Percentiles rank a stretch among this genome's conserved stretches.
Evolutionary conservation across 2,113 vertebrate genomes (phyloP).

Genomic region (Channa maculata): DNA sequence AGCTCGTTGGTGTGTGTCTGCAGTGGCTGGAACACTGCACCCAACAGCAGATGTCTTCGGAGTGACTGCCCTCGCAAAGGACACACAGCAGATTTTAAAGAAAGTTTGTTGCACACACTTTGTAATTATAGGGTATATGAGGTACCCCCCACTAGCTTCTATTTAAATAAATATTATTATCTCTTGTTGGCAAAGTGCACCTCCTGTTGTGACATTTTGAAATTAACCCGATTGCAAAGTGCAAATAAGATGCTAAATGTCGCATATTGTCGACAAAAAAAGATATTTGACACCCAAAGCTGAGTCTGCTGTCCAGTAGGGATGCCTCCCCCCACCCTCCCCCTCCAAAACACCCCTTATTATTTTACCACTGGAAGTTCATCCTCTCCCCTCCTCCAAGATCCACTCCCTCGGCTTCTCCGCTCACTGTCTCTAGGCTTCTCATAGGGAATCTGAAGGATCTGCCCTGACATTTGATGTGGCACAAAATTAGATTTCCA

Average conservation of each 20-base stretch:
- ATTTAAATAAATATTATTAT: not conserved
- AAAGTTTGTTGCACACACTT: constrained; percentile 14
- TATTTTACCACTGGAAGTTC: constrained; percentile 40
- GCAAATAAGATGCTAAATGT: not conserved
- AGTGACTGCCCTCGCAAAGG: constrained; percentile 40
- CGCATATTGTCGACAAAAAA: not conserved
- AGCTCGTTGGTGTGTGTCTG: constrained; percentile 58
- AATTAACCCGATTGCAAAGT: not conserved
- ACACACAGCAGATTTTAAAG: constrained; percentile 14
- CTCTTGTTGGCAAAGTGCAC: not conserved
- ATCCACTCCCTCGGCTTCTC: constrained; percentile 11
- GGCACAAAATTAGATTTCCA: constrained; percentile 78
- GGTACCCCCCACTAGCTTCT: not conserved
- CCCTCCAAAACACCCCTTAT: constrained; percentile 29
- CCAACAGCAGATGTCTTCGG: constrained; percentile 60
- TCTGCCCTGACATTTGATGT: constrained; percentile 74
- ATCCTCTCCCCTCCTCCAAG: constrained; percentile 24
- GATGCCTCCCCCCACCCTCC: not conserved
- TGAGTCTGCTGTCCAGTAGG: constrained; percentile 1
- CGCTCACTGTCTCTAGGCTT: constrained; percentile 46
- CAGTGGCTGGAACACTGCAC: constrained; percentile 58
- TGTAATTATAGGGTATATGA: not conserved
- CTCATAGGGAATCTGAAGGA: constrained; percentile 67
- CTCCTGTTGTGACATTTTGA: not conserved
- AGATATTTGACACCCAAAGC: not conserved